Evolutionary conservation across 2,797 vertebrate genomes (phyloP).

Genomic region (Nothura maculosa): DNA sequence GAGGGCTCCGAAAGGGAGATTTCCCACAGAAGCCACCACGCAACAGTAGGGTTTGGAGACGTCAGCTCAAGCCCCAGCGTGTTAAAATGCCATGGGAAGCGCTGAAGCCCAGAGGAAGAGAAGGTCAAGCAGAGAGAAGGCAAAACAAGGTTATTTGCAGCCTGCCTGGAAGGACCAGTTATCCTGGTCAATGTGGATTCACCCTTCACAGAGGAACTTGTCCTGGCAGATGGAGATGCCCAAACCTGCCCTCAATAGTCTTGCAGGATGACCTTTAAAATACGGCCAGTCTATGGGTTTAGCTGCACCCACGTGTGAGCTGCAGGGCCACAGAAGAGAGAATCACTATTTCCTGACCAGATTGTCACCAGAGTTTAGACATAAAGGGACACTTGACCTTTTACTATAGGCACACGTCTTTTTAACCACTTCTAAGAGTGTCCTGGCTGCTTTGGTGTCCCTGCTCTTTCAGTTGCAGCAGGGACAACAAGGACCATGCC

Average conservation of each 20-base stretch:
- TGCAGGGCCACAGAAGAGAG: too few species aligned
- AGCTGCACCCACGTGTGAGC: neutral
- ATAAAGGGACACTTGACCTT: neutral
- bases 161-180: neutral
- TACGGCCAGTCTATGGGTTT: neutral
- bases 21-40: neutral
- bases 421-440: rapidly evolving
- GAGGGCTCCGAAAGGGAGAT: rapidly evolving
- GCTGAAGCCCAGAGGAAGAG: neutral
- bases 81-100: neutral
- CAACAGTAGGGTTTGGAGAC: neutral
- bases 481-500: neutral
- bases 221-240: neutral
- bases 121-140: neutral
- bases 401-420: neutral
- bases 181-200: neutral
- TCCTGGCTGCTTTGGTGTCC: rapidly evolving
- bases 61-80: neutral
- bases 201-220: rapidly evolving
- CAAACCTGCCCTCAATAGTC: neutral
- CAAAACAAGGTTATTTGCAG: rapidly evolving
- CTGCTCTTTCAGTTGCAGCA: rapidly evolving
- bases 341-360: neutral
- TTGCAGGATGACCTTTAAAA: neutral
- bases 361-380: too few species aligned